phyloP scores from a whole-genome alignment of 2,113 vertebrate species.

The Eretmochelys imbricata region DNA sequence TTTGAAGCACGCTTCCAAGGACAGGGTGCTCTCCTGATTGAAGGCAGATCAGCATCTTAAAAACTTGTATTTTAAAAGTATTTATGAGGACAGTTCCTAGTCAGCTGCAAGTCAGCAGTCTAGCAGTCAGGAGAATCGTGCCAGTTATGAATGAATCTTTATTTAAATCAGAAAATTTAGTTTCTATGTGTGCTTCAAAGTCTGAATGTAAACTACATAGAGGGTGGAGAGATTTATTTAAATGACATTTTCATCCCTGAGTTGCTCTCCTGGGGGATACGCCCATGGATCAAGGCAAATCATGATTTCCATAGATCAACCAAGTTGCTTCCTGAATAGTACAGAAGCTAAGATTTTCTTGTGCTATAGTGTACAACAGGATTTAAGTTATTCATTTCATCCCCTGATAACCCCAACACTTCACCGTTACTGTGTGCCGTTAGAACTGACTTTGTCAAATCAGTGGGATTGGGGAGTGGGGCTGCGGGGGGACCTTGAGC shows the following conservation, averaged over 20 bases:
- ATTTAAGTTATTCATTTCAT: neutral
- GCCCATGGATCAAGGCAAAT: slow-evolving; percentile 29
- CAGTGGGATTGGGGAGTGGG: neutral
- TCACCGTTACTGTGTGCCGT: neutral
- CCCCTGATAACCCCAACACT: neutral
- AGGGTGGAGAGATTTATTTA: slow-evolving; percentile 47
- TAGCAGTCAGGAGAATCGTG: slow-evolving; percentile 43
- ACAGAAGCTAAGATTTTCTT: neutral
- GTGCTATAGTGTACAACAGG: neutral
- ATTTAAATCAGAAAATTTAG: slow-evolving; percentile 64
- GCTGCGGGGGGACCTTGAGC: neutral
- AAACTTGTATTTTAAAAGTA: slow-evolving; percentile 38
- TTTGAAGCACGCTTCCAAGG: neutral
- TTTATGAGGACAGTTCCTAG: slow-evolving; percentile 50
- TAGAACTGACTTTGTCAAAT: neutral
- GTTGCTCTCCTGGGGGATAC: slow-evolving; percentile 39
- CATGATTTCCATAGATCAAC: neutral
- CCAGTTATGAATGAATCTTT: slow-evolving; percentile 64
- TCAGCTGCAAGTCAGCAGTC: slow-evolving; percentile 29
- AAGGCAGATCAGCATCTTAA: slow-evolving; percentile 36
- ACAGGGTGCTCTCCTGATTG: neutral
- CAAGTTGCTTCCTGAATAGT: neutral
- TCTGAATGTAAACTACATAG: slow-evolving; percentile 31
- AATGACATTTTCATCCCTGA: slow-evolving; percentile 29
- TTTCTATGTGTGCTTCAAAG: slow-evolving; percentile 38